Evolutionary conservation across 2,888 invertebrate species (phyloP).

Genomic region (Ophioninae sp.): DNA sequence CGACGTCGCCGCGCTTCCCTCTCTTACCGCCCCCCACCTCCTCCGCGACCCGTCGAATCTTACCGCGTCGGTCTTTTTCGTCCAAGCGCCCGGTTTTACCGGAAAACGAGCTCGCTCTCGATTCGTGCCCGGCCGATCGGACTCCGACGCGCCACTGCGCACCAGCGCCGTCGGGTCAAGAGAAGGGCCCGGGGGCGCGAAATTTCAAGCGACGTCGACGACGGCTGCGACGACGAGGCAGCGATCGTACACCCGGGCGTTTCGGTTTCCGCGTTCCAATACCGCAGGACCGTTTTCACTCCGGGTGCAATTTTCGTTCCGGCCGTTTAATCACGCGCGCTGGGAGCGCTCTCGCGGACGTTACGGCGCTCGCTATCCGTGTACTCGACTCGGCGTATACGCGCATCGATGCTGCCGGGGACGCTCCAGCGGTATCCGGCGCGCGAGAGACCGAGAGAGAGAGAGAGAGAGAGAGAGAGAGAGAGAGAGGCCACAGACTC

Average conservation of each 20-base stretch:
- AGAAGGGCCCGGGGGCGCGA: constrained; percentile 20
- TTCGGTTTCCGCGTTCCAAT: constrained; percentile 12
- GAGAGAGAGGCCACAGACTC: constrained; percentile 65
- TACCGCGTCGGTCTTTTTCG: too few relatives aligned
- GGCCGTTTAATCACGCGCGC: constrained; percentile 78
- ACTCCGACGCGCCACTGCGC: constrained; percentile 26
- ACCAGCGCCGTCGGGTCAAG: constrained; percentile 44
- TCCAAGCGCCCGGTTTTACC: too few relatives aligned
- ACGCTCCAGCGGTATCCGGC: too few relatives aligned
- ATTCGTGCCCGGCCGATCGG: too few relatives aligned
- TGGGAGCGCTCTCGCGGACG: constrained; percentile 63
- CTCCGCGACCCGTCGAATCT: too few relatives aligned
- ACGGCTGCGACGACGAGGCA: constrained; percentile 34
- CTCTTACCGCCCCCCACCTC: too few relatives aligned
- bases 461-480: constrained; percentile 35
- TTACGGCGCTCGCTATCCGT: constrained; percentile 14
- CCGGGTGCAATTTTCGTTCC: constrained; percentile 73
- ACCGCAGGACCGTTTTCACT: constrained; percentile 60
- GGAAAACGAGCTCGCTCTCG: too few relatives aligned
- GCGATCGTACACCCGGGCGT: constrained; percentile 6
- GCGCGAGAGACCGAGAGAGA: constrained; percentile 40
- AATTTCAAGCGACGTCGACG: constrained; percentile 59
- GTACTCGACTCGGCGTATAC: neutral
- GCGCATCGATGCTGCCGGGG: constrained; percentile 38
- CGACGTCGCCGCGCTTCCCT: too few relatives aligned